Percentiles rank a stretch among this genome's conserved stretches.
phyloP scores from a whole-genome alignment of 2,113 vertebrate species.

The Ceuthmochares aereus region DNA sequence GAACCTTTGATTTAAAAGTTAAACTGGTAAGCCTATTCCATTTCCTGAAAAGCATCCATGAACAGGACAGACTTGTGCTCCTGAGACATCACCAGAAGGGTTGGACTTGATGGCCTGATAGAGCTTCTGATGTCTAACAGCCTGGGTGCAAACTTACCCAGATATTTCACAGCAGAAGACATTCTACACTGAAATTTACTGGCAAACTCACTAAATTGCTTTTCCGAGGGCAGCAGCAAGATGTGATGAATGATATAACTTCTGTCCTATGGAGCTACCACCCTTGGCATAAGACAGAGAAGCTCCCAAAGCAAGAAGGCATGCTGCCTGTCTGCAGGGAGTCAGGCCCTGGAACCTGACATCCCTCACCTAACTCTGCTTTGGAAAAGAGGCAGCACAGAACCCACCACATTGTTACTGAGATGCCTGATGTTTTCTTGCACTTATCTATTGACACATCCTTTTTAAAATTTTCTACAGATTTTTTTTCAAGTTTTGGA shows the following conservation, averaged over 20 bases:
- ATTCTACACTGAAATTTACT: not conserved
- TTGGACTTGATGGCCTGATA: not conserved
- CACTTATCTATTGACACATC: accelerated
- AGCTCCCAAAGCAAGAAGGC: accelerated
- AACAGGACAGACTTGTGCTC: not conserved
- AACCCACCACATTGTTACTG: not conserved
- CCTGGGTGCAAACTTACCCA: accelerated
- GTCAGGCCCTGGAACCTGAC: not conserved
- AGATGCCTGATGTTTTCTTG: not conserved
- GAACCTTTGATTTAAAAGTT: not conserved
- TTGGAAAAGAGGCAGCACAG: not conserved
- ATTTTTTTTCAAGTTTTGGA: not conserved
- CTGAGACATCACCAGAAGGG: not conserved
- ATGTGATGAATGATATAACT: not conserved
- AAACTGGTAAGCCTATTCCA: not conserved
- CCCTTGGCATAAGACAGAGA: not conserved
- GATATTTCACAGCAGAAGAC: not conserved
- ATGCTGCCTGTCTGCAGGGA: not conserved
- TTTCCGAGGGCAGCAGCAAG: not conserved
- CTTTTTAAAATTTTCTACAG: not conserved
- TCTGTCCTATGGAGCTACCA: not conserved
- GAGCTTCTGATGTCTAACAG: not conserved
- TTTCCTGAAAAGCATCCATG: not conserved
- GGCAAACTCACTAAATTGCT: not conserved
- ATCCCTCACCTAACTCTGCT: not conserved